A percentile compares a stretch with the other conserved stretches of the same genome.
Evolutionary conservation across 2,888 invertebrate species (phyloP).

Genomic region (Chrysina gloriosa): DNA sequence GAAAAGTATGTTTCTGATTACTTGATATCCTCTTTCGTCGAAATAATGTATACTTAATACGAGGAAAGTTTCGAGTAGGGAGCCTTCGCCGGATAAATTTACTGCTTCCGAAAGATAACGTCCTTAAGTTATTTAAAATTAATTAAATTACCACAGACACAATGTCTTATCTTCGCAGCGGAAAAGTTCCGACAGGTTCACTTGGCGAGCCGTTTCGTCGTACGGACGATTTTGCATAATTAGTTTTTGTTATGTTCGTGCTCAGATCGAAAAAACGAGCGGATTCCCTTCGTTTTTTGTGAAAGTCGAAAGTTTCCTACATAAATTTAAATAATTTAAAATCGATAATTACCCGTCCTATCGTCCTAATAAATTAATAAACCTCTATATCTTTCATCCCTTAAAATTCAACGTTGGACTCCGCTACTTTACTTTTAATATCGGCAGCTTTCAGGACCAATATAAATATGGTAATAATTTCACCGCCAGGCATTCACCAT

Average conservation of each 20-base stretch:
- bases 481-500: too few relatives aligned
- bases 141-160: conserved; percentile 32
- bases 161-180: conserved; percentile 24
- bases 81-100: not conserved
- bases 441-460: too few relatives aligned
- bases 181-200: conserved; percentile 28
- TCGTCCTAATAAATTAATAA: too few relatives aligned
- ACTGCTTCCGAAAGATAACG: conserved; percentile 30
- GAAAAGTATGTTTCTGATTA: conserved; percentile 10
- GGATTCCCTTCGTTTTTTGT: not conserved
- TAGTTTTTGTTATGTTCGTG: conserved; percentile 10
- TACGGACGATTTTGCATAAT: conserved; percentile 20
- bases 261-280: not conserved
- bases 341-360: too few relatives aligned
- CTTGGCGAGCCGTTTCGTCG: conserved; percentile 21
- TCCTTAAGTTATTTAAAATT: conserved; percentile 35
- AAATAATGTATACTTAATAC: conserved; percentile 4
- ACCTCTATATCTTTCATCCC: too few relatives aligned
- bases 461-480: too few relatives aligned
- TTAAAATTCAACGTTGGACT: too few relatives aligned
- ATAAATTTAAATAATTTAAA: too few relatives aligned
- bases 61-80: conserved; percentile 2
- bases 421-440: too few relatives aligned
- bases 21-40: not conserved
- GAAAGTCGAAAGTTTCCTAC: not conserved